A percentile compares a stretch with the other conserved stretches of the same genome.
These are phyloP conservation scores for Tetraneura akinire DNA, from an alignment of 1,140 invertebrate species.

Conservation along the genomic window DNA sequence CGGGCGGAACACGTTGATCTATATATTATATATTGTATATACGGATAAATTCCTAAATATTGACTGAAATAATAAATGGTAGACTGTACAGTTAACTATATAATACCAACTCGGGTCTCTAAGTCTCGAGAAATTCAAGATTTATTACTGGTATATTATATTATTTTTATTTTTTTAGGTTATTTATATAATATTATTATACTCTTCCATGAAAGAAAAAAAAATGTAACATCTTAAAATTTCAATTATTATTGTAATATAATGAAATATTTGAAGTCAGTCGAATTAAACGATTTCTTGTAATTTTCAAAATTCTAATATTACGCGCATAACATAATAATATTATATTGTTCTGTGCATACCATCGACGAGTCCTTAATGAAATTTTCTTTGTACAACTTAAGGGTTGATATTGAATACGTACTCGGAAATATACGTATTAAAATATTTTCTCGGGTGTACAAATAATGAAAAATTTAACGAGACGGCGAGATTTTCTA, in stretches of 20 bases:
- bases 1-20: too few species aligned
- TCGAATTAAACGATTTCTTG: neutral
- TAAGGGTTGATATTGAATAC: neutral
- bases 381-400: slow-evolving; percentile 7
- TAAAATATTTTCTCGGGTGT: neutral
- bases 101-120: too few species aligned
- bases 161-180: too few species aligned
- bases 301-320: neutral
- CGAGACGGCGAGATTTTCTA: neutral
- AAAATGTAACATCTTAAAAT: too few species aligned
- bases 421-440: neutral
- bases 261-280: too few species aligned
- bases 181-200: too few species aligned
- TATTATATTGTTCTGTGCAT: neutral
- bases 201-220: too few species aligned
- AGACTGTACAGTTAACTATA: neutral
- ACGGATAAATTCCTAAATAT: neutral
- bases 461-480: neutral
- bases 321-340: too few species aligned
- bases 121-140: too few species aligned
- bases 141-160: too few species aligned
- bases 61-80: neutral
- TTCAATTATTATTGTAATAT: neutral
- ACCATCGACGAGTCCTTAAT: neutral
- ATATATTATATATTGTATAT: too few species aligned